phyloP scores from a whole-genome alignment of 1,140 invertebrate species.

The Reticulitermes speratus region DNA sequence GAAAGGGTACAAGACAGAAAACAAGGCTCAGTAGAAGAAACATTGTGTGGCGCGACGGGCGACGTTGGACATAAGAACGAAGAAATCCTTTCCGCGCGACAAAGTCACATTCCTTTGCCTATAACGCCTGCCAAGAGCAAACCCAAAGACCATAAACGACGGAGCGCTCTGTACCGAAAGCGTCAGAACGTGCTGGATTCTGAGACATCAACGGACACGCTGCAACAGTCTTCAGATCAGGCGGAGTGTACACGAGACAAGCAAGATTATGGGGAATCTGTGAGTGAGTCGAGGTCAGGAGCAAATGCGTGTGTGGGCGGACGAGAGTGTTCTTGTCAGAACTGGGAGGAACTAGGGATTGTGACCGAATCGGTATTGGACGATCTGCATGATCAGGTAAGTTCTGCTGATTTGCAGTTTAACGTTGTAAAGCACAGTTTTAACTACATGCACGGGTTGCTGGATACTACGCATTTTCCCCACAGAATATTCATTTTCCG shows the following conservation, averaged over 20 bases:
- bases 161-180: conserved; percentile 7
- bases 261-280: neutral
- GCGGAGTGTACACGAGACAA: neutral
- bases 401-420: conserved; percentile 22
- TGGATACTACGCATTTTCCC: too few relatives aligned
- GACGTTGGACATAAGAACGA: neutral
- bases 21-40: too few relatives aligned
- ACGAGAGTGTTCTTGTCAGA: conserved; percentile 40
- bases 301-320: conserved; percentile 26
- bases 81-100: neutral
- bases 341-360: conserved; percentile 55
- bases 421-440: too few relatives aligned
- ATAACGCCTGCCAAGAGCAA: conserved; percentile 21
- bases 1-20: neutral
- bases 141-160: neutral
- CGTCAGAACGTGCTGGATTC: conserved; percentile 3
- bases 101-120: conserved; percentile 31
- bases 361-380: conserved; percentile 52
- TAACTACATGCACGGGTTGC: too few relatives aligned
- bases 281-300: neutral
- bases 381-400: conserved; percentile 57
- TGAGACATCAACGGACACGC: neutral
- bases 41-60: neutral
- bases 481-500: too few relatives aligned
- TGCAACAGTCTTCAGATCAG: neutral